Evolutionary conservation across 2,888 invertebrate species (phyloP).

Genomic region (Agonopterix heracliana): DNA sequence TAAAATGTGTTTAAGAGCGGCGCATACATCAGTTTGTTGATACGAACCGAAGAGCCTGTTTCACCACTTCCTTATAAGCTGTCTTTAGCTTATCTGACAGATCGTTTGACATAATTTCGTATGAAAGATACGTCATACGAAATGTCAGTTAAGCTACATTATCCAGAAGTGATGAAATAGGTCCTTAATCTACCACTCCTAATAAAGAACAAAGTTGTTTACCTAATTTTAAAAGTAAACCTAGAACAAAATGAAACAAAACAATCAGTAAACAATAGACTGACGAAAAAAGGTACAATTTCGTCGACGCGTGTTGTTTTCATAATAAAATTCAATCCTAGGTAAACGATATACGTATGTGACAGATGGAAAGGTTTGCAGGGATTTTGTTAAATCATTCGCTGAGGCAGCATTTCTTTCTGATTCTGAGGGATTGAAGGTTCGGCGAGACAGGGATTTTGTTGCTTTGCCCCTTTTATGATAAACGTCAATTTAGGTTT

Average conservation of each 20-base stretch:
- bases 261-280: constrained; percentile 15
- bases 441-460: too few relatives aligned
- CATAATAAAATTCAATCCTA: constrained; percentile 5
- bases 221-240: constrained; percentile 60
- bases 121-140: too few relatives aligned
- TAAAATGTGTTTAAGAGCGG: too few relatives aligned
- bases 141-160: background rate
- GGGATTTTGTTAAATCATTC: background rate
- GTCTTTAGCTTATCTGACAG: too few relatives aligned
- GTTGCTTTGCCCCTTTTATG: too few relatives aligned
- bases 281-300: constrained; percentile 6
- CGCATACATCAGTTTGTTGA: too few relatives aligned
- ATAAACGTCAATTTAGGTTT: too few relatives aligned
- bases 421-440: too few relatives aligned
- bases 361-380: constrained; percentile 2
- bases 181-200: background rate
- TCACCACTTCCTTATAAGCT: too few relatives aligned
- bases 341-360: constrained; percentile 8
- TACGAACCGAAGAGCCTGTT: too few relatives aligned
- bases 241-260: constrained; percentile 57
- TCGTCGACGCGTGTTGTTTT: constrained; percentile 3
- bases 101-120: too few relatives aligned
- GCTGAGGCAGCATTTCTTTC: background rate
- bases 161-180: background rate
- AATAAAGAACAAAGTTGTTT: constrained; percentile 22